Evolutionary conservation across 2,113 vertebrate genomes (phyloP).

Genomic region (Phasianus colchicus): DNA sequence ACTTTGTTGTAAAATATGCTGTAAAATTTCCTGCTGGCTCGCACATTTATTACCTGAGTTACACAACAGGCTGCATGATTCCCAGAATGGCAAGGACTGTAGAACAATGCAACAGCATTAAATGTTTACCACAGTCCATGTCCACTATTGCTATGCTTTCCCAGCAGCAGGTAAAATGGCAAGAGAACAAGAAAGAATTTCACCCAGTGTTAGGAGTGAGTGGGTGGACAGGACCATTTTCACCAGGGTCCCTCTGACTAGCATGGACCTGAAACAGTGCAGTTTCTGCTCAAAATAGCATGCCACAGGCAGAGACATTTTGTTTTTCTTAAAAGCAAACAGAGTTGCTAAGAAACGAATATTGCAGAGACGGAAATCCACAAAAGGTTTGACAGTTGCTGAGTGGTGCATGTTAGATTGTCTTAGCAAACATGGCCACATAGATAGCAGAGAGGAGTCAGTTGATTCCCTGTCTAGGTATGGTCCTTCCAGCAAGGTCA

Average conservation of each 20-base stretch:
- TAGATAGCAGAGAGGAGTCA: background rate
- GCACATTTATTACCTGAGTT: background rate
- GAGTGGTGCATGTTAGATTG: background rate
- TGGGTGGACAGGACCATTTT: slow-evolving; percentile 11
- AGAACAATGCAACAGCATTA: background rate
- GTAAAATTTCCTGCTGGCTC: background rate
- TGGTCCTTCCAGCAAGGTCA: background rate
- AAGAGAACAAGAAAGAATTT: slow-evolving; percentile 16
- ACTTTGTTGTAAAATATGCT: background rate
- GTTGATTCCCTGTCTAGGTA: background rate
- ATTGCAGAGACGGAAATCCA: slow-evolving; percentile 63
- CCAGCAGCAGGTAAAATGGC: background rate
- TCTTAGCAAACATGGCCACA: background rate
- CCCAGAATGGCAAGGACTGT: background rate
- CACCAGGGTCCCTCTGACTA: slow-evolving; percentile 46
- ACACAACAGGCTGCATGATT: background rate
- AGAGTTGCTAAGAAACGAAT: slow-evolving; percentile 76
- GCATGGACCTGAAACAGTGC: slow-evolving; percentile 27
- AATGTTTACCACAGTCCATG: background rate
- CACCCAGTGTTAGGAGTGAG: background rate
- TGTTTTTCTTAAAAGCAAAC: slow-evolving; percentile 70
- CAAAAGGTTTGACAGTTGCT: slow-evolving; percentile 47
- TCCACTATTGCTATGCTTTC: background rate
- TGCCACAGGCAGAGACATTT: slow-evolving; percentile 68
- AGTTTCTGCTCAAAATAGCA: slow-evolving; percentile 57